Evolutionary conservation across 2,797 vertebrate genomes (phyloP).

Genomic region (Mus minutoides): DNA sequence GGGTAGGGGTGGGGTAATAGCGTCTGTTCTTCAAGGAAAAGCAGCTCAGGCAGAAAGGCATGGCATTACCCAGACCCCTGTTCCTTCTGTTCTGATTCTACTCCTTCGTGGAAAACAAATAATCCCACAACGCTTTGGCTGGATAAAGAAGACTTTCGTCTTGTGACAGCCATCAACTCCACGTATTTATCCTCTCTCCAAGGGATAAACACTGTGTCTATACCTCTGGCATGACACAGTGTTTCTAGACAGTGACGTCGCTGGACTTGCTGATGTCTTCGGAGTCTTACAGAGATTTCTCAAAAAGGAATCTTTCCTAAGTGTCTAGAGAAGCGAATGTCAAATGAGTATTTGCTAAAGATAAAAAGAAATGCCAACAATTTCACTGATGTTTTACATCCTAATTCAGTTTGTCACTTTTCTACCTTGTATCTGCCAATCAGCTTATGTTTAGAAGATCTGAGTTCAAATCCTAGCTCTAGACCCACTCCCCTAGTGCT

Average conservation of each 20-base stretch:
- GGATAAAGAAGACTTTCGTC: not conserved
- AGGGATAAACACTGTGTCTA: too few relatives aligned
- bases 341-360: not conserved
- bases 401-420: not conserved
- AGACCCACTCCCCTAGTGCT: not conserved
- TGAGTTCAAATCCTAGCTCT: not conserved
- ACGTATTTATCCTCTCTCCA: not conserved
- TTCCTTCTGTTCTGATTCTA: not conserved
- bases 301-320: not conserved
- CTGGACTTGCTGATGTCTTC: not conserved
- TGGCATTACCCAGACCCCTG: not conserved
- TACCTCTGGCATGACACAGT: too few relatives aligned
- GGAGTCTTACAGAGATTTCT: slow-evolving; percentile 16
- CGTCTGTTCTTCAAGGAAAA: not conserved
- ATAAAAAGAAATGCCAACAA: not conserved
- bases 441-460: not conserved
- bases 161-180: not conserved
- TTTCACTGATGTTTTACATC: not conserved
- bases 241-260: not conserved
- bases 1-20: not conserved
- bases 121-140: not conserved
- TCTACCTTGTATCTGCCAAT: not conserved
- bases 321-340: not conserved
- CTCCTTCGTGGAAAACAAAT: not conserved
- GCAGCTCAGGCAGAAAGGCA: not conserved